Base-by-base conservation (phyloP, 2,797 vertebrate species). In the Monodelphis domestica region DNA sequence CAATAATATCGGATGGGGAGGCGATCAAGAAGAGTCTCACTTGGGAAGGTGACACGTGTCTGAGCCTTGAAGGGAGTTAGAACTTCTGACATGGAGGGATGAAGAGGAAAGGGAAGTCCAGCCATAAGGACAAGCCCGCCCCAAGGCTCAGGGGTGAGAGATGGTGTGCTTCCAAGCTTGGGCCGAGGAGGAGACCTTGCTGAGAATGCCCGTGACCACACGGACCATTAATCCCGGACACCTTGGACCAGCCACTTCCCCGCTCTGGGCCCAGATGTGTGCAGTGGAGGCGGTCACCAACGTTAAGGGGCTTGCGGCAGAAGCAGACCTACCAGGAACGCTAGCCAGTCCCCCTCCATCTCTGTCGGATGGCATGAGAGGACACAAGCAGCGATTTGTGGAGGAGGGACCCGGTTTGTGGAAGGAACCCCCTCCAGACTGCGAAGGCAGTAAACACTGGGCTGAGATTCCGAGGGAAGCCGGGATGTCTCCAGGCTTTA, bases 391-490 rank as follows among this genome's bases (percentile, higher is more conserved):
- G 70, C 45, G 70, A 45, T 84, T 84, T 84, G 70, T 84, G 70
- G 70, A 84, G 70, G 70, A 45, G 70, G 70, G 38, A 78, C 5
- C 78, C 70, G 21, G 70, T 78, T 78, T 78, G 70, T 45, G 70
- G n/a, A 78, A 78, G 63, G 70, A 84, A 84, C 70, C 70, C 70
- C 70, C 70, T 84, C 70, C 70, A 84, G 70, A 84, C 70, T 84
- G 70, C 70, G 84, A 84, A 84, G 70, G 70, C 70, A 84, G 70
- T 84, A 84, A 84, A 84, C 38, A 84, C 70, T 84, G 70, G 70
- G 70, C 70, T 84, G 70, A 84, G 70, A 45, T 84, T 84, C 70
- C 70, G 45, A 84, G 70, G 70, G 38, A 84, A 84, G 70, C 70
- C 70, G 70, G 70, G 70, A 84, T 84, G 70, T 84, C 70, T 84